Evolutionary conservation across 2,797 vertebrate genomes (phyloP).

Genomic region (Alfaro cultratus): DNA sequence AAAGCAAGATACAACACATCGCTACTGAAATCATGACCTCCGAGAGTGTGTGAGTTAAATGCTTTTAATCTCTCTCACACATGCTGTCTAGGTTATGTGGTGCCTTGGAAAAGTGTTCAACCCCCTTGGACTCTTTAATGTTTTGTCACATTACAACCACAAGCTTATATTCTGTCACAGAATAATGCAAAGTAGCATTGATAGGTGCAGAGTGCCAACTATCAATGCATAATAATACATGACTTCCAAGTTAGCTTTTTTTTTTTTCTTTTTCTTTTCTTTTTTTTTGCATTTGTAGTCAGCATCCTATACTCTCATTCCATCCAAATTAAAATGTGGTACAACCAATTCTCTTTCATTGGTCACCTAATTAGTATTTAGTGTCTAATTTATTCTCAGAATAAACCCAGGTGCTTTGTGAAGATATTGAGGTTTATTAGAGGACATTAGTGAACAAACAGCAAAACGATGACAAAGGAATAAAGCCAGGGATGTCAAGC

Average conservation of each 20-base stretch:
- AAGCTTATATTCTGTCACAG: neutral
- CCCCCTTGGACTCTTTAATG: neutral
- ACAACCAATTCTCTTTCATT: neutral
- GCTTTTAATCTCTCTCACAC: neutral
- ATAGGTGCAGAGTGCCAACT: neutral
- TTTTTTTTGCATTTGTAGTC: neutral
- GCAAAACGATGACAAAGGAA: neutral
- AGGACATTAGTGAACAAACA: neutral
- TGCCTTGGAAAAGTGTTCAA: neutral
- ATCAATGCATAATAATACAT: neutral
- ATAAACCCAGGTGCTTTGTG: neutral
- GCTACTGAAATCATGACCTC: constrained; percentile 97
- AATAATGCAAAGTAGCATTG: neutral
- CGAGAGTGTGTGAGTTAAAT: constrained; percentile 89
- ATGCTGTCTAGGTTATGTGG: neutral
- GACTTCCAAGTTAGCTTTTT: neutral
- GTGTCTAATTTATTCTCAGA: neutral
- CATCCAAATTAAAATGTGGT: neutral
- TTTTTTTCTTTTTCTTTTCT: no score
- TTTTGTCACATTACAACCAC: neutral
- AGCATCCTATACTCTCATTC: neutral
- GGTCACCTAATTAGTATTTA: neutral
- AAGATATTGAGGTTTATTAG: neutral
- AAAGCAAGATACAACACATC: constrained; percentile 91
- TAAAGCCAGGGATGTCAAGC: no score